These are phyloP conservation scores for Melanerpes aurifrons DNA, from an alignment of 2,113 vertebrate species.

Conservation along the genomic window DNA sequence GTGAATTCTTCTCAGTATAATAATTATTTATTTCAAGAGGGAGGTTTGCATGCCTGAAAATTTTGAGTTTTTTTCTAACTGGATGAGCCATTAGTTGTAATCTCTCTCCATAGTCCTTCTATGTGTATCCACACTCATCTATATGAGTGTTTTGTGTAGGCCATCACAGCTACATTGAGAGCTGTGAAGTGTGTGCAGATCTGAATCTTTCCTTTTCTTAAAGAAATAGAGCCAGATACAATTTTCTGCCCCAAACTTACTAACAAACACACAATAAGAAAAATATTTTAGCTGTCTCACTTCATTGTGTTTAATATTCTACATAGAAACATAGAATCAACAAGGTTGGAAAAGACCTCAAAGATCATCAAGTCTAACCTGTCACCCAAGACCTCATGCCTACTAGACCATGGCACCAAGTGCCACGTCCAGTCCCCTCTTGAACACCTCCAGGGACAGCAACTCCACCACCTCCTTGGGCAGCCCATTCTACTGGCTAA, in stretches of 20 bases:
- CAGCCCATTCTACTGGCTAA: no score
- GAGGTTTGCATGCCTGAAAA: not conserved
- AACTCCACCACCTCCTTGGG: no score
- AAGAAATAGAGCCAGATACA: not conserved
- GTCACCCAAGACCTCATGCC: no score
- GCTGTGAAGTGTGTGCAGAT: not conserved
- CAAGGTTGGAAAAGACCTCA: no score
- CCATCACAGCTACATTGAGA: not conserved
- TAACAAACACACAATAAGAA: not conserved
- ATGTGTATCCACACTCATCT: not conserved
- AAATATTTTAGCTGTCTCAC: not conserved
- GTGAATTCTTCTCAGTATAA: not conserved
- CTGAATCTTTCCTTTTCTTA: not conserved
- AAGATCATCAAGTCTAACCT: no score
- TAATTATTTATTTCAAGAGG: not conserved
- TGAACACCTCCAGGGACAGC: no score
- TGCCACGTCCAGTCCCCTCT: no score
- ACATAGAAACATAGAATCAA: no score
- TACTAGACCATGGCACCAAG: no score
- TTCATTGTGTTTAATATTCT: not conserved
- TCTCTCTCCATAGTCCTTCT: not conserved
- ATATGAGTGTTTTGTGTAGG: not conserved
- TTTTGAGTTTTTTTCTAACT: not conserved
- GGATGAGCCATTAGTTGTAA: not conserved
- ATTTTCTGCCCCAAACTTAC: not conserved